phyloP scores from a whole-genome alignment of 2,888 invertebrate species.

The Globia sparganii region DNA sequence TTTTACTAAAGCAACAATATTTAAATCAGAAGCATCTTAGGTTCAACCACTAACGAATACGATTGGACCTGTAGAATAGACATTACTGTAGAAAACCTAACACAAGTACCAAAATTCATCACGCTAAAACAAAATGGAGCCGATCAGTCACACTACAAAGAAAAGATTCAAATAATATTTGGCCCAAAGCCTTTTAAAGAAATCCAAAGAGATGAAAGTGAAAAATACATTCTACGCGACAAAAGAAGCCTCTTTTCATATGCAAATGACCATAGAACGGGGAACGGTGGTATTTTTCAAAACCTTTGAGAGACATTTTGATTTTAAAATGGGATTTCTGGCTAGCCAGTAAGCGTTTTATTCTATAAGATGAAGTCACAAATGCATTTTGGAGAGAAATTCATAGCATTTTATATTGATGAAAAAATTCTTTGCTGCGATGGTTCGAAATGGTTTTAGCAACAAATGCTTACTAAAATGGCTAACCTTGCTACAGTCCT shows the following conservation, averaged over 20 bases:
- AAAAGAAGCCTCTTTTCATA: conserved; percentile 76
- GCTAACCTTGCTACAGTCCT: neutral
- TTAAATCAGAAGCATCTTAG: neutral
- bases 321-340: conserved; percentile 65
- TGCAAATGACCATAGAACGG: conserved; percentile 76
- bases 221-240: conserved; percentile 74
- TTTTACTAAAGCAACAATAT: neutral
- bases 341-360: conserved; percentile 51
- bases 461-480: neutral
- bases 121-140: conserved; percentile 69
- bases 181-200: conserved; percentile 67
- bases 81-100: neutral
- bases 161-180: conserved; percentile 71
- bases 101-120: conserved; percentile 60
- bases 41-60: neutral
- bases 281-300: conserved; percentile 73
- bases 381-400: conserved; percentile 31
- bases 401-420: conserved; percentile 18
- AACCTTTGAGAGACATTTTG: conserved; percentile 68
- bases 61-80: neutral
- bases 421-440: conserved; percentile 3
- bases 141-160: conserved; percentile 69
- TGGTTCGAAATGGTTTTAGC: conserved; percentile 4
- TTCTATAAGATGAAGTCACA: conserved; percentile 19
- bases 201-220: conserved; percentile 75